A percentile compares a stretch with the other conserved stretches of the same genome.
phyloP scores from a whole-genome alignment of 2,113 vertebrate species.

The Hippocampus mohnikei region DNA sequence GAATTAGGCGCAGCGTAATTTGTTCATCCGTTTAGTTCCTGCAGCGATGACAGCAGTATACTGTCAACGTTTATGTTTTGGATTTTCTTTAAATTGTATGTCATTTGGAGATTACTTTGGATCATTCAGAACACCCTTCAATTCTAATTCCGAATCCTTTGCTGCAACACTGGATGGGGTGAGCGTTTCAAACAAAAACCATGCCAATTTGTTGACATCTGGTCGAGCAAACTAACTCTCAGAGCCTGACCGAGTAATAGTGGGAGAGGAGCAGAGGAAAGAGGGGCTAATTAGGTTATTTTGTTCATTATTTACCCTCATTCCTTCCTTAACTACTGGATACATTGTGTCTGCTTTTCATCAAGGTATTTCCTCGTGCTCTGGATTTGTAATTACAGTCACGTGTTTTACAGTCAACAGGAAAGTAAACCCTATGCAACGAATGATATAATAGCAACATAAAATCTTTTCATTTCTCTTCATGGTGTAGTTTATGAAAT shows the following conservation, averaged over 20 bases:
- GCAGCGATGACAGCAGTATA: not conserved
- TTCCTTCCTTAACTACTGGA: slow-evolving; percentile 22
- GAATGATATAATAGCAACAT: slow-evolving; percentile 32
- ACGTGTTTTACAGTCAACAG: slow-evolving; percentile 24
- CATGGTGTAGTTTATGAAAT: slow-evolving; percentile 27
- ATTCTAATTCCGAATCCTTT: not conserved
- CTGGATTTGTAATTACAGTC: slow-evolving; percentile 32
- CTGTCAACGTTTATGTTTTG: not conserved
- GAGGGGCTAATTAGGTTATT: slow-evolving; percentile 17
- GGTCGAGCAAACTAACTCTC: slow-evolving; percentile 11
- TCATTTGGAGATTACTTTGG: not conserved
- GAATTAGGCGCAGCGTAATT: not conserved
- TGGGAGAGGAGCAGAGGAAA: slow-evolving; percentile 11
- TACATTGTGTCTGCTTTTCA: slow-evolving; percentile 11
- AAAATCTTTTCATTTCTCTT: slow-evolving; percentile 5
- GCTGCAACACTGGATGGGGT: not conserved
- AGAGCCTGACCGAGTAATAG: slow-evolving; percentile 18
- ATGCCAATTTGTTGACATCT: slow-evolving; percentile 2
- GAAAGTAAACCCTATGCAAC: not conserved
- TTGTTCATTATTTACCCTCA: slow-evolving; percentile 12
- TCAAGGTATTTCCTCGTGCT: slow-evolving; percentile 18
- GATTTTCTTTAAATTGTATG: not conserved
- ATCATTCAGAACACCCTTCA: not conserved
- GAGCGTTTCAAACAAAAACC: not conserved
- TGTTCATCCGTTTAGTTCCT: not conserved